phyloP scores from a whole-genome alignment of 1,140 invertebrate genomes.

The Fopius arisanus region DNA sequence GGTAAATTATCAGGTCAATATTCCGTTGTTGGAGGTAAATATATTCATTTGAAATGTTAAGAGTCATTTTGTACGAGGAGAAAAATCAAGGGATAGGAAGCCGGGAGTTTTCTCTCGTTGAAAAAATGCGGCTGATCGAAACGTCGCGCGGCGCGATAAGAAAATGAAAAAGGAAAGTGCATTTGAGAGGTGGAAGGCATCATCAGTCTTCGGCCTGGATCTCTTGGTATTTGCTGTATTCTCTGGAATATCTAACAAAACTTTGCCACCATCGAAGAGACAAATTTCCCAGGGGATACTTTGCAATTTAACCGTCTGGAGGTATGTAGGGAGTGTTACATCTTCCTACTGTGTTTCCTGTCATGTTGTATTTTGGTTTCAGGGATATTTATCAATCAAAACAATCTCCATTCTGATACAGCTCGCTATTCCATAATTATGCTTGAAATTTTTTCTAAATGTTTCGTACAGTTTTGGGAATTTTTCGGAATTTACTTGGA shows the following conservation, averaged over 20 bases:
- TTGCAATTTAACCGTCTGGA: conserved; percentile 48
- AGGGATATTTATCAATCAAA: not conserved
- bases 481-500: too few relatives aligned
- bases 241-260: not conserved
- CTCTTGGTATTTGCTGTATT: conserved; percentile 34
- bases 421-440: too few relatives aligned
- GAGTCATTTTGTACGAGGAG: too few relatives aligned
- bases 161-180: conserved; percentile 34
- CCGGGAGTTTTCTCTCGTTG: not conserved
- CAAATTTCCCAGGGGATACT: conserved; percentile 53
- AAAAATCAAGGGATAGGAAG: not conserved
- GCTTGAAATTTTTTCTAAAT: too few relatives aligned
- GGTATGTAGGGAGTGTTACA: conserved; percentile 14
- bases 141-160: conserved; percentile 38
- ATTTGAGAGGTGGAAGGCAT: conserved; percentile 25
- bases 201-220: conserved; percentile 42
- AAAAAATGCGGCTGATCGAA: not conserved
- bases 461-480: too few relatives aligned
- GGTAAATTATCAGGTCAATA: too few relatives aligned
- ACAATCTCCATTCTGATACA: not conserved
- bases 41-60: too few relatives aligned
- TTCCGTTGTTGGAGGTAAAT: too few relatives aligned
- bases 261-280: conserved; percentile 25
- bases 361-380: not conserved
- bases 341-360: not conserved